phyloP scores from a whole-genome alignment of 1,140 invertebrate species.

The Zophobas morio region DNA sequence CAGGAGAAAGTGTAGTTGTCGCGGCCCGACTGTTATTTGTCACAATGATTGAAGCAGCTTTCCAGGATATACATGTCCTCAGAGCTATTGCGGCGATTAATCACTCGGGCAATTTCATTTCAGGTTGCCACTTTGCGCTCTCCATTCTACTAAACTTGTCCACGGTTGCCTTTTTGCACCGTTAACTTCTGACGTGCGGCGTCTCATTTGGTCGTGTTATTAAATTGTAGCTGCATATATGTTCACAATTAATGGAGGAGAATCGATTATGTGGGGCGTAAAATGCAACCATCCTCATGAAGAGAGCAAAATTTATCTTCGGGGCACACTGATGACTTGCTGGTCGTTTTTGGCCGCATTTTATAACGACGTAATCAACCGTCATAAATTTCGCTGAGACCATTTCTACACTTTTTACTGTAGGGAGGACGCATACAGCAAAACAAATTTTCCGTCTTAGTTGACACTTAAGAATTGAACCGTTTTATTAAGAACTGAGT shows the following conservation, averaged over 20 bases:
- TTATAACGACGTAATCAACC: constrained; percentile 28
- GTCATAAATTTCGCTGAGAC: constrained; percentile 25
- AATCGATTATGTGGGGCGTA: constrained; percentile 29
- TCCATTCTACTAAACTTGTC: constrained; percentile 51
- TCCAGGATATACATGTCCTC: constrained; percentile 64
- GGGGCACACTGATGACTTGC: constrained; percentile 22
- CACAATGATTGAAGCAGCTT: constrained; percentile 65
- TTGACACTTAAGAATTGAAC: constrained; percentile 9
- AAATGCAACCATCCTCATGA: constrained; percentile 13
- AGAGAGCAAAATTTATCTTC: constrained; percentile 32
- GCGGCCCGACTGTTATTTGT: constrained; percentile 62
- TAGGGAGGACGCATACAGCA: neutral
- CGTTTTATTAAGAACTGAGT: constrained; percentile 8
- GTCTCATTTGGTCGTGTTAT: constrained; percentile 38
- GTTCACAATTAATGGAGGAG: constrained; percentile 33
- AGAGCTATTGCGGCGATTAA: constrained; percentile 64
- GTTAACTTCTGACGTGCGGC: constrained; percentile 41
- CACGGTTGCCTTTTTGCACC: constrained; percentile 39
- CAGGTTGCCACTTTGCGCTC: constrained; percentile 52
- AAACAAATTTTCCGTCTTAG: constrained; percentile 12
- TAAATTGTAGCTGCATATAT: constrained; percentile 35
- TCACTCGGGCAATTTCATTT: constrained; percentile 64
- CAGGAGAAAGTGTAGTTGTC: constrained; percentile 42
- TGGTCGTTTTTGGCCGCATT: constrained; percentile 26
- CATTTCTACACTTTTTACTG: constrained; percentile 10